Evolutionary conservation across 2,113 vertebrate genomes (phyloP), one percentile per base, ranked within the genome.

Genomic region (Origma solitaria): DNA sequence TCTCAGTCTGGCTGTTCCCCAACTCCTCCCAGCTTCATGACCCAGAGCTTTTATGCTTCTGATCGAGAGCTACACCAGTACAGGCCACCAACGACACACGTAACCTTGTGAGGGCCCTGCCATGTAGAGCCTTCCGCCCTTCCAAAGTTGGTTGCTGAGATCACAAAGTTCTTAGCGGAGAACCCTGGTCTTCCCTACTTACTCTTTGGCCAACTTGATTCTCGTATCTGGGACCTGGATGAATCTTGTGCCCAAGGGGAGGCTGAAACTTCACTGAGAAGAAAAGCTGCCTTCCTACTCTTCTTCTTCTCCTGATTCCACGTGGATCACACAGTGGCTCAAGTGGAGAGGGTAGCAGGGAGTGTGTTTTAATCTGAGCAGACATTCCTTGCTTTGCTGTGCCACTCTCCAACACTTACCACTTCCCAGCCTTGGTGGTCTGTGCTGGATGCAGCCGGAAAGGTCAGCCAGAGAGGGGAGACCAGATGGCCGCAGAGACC

Each of bases 401-500:
- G 65, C 82, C 3, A 1, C 44, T 37, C 61, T 82, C 61, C 12
- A 0, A 15, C 40, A 50, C 60, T 7, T 75, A 61, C 83, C 94
- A 57, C 54, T 94, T 94, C 78, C 61, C 1, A 0, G 85, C 73
- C 77, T 79, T 56, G 47, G 68, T 89, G 95, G 93, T 96, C 83
- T 86, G 65, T 78, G 82, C 73, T 35, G 64, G 82, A 97, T 97
- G 97, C 84, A 95, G 19, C 94, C 94, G 80, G 70, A 97, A 97
- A 97, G 96, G 96, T 97, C 96, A 95, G 62, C 10, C 0, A 3
- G 73, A 93, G 72, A 89, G 69, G 83, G 90, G 92, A 97, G 90
- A 90, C 95, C 95, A 93, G 94, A 90, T 47, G 21, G 70, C 66
- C 31, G 0, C 62, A 42, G 94, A 94, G 93, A 93, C 92, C 95